These are phyloP conservation scores for Mimas tiliae DNA, from an alignment of 2,888 invertebrate species.

Conservation along the genomic window DNA sequence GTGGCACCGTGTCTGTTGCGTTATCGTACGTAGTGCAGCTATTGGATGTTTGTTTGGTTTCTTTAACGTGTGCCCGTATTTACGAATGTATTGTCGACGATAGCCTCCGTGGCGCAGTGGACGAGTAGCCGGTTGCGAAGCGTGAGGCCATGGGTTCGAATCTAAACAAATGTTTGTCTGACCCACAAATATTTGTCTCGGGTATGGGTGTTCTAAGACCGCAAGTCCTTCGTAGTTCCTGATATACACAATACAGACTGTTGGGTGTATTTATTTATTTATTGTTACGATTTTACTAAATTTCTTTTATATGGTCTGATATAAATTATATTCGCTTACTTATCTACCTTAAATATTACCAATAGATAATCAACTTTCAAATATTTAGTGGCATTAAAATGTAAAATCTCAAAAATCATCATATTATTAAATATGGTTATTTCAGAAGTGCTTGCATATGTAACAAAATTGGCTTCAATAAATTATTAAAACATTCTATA, in stretches of 20 bases:
- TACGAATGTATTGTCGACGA: too few species aligned
- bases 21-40: slow-evolving; percentile 31
- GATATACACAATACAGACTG: too few species aligned
- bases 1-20: slow-evolving; percentile 47
- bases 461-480: too few species aligned
- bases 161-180: too few species aligned
- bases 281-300: background rate
- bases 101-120: too few species aligned
- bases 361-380: background rate
- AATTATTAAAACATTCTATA: too few species aligned
- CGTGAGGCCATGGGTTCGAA: too few species aligned
- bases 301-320: background rate
- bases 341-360: background rate
- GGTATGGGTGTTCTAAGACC: too few species aligned
- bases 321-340: background rate
- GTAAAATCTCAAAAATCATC: background rate
- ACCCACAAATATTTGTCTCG: too few species aligned
- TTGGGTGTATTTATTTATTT: too few species aligned
- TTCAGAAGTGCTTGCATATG: background rate
- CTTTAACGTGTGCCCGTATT: slow-evolving; percentile 32
- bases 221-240: too few species aligned
- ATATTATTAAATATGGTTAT: background rate
- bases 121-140: too few species aligned
- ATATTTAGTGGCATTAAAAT: background rate
- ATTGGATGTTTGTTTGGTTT: slow-evolving; percentile 35